Evolutionary conservation across 2,797 vertebrate species (phyloP), one percentile per base, ranked within the genome.

Genomic region (Leucoraja ocellata): DNA sequence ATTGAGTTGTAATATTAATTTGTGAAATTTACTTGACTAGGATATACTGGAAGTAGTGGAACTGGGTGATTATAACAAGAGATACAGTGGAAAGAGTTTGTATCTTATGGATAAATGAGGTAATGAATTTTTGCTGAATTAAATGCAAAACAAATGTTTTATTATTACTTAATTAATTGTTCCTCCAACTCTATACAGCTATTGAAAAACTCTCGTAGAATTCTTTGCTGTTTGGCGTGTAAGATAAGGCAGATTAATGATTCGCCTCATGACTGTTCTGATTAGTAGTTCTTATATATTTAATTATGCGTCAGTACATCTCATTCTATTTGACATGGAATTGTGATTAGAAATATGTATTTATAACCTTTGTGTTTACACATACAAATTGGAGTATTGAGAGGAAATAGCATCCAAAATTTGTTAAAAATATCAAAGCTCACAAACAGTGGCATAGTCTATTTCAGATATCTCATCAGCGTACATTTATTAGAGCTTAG

Each of bases 31-130:
- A 54, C 63, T 46, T 74, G 13, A 11, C 0, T 76, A 92, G 90
- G 90, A 92, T 28, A 92, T 92, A 54, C 39, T 92, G 39, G 71
- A 92, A 92, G 46, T 71, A 58, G 90, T 92, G 39, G 90, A 92
- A 74, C 46, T 92, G 10, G 46, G 39, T 76, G 46, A 92, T 71
- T 76, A 28, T 76, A 92, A 39, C 71, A 76, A 92, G 39, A 76
- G 6, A 25, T 71, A 25, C 71, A 76, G 0, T 8, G 39, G 90
- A 25, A 73, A 92, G 46, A 54, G 71, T 36, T 92, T 76, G 90
- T n/a, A 88, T 88, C 84, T 9, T 32, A 88, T 28, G 9, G 61
- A 36, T 18, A 88, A 88, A 54, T 25, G 46, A 92, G 90, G 90
- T 92, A 76, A 74, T 46, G 5, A 23, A 74, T n/a, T 74, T 68